These are phyloP conservation scores for Margaritifera margaritifera DNA, from an alignment of 2,888 invertebrate genomes.

Conservation along the genomic window DNA sequence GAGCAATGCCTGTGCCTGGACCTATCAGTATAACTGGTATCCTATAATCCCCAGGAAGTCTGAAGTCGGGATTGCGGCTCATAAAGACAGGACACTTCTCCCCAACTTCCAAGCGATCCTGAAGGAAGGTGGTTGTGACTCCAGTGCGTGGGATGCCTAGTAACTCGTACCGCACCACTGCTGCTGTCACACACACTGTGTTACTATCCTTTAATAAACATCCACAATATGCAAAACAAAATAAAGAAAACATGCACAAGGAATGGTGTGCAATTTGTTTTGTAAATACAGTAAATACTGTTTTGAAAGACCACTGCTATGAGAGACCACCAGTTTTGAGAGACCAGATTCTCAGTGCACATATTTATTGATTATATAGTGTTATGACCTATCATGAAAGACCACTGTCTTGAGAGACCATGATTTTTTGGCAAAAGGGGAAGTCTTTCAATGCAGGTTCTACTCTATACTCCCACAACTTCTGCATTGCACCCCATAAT, in stretches of 20 bases:
- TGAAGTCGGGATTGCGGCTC: conserved; percentile 56
- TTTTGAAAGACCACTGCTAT: no score
- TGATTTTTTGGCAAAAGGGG: no score
- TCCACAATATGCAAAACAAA: no score
- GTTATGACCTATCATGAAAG: no score
- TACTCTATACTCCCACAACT: no score
- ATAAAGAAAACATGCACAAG: not conserved
- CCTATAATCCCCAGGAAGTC: conserved; percentile 41
- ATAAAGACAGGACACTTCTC: conserved; percentile 54
- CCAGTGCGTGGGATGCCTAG: conserved; percentile 40
- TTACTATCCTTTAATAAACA: conserved; percentile 26
- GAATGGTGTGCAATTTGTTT: not conserved
- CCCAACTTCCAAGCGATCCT: conserved; percentile 40
- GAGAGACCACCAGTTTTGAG: no score
- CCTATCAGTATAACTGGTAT: conserved; percentile 89
- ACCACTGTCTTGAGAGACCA: no score
- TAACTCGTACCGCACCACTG: conserved; percentile 47
- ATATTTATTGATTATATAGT: no score
- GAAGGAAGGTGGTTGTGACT: conserved; percentile 52
- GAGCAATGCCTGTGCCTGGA: conserved; percentile 96
- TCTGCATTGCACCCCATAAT: no score
- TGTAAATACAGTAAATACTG: no score
- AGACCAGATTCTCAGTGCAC: no score
- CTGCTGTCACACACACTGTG: conserved; percentile 52
- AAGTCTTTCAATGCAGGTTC: no score